Conservation (phyloP, 2,113 vertebrate genomes). For the Phylloscopus trochiloides region DNA sequence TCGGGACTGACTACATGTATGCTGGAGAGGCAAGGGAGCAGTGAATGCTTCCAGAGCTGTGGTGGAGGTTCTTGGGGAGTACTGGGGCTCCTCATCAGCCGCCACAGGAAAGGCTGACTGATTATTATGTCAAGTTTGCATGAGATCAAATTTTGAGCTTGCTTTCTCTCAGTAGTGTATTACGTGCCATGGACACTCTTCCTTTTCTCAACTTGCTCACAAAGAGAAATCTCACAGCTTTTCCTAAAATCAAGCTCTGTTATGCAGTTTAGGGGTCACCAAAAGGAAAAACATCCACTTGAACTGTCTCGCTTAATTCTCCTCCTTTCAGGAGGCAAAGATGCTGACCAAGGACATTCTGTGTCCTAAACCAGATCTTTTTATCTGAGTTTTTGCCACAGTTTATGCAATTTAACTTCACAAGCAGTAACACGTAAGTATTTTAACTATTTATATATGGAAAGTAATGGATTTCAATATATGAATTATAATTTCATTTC, state of each 20-base stretch:
- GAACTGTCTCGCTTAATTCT: background rate
- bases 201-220: background rate
- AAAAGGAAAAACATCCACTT: background rate
- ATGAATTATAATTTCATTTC: background rate
- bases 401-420: background rate
- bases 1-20: accelerated
- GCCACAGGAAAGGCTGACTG: background rate
- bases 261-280: background rate
- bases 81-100: background rate
- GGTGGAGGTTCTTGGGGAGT: background rate
- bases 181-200: background rate
- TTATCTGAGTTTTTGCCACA: background rate
- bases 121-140: background rate
- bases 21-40: background rate
- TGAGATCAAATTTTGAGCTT: background rate
- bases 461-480: background rate
- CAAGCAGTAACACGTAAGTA: background rate
- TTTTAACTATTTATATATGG: background rate
- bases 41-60: accelerated
- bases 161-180: background rate
- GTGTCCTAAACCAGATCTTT: background rate
- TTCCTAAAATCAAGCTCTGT: background rate
- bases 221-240: background rate
- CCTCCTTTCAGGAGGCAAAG: background rate
- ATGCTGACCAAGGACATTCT: background rate